These are phyloP conservation scores for Nyctibius bracteatus DNA, from an alignment of 2,113 vertebrate species.

Conservation along the genomic window DNA sequence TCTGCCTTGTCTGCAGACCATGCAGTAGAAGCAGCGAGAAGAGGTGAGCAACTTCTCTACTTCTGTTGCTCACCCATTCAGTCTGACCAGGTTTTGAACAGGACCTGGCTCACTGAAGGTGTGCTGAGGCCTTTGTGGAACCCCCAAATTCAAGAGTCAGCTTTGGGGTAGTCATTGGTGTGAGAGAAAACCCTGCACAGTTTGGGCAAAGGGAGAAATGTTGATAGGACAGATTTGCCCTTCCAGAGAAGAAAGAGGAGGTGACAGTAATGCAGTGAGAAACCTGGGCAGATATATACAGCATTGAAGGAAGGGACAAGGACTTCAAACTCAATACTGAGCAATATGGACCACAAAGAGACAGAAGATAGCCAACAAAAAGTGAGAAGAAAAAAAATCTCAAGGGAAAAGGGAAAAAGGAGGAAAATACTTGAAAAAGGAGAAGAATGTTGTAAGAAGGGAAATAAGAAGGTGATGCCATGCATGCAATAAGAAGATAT, in stretches of 20 bases:
- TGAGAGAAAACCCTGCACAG: not conserved
- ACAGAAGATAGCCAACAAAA: not conserved
- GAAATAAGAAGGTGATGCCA: not conserved
- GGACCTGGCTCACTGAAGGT: not conserved
- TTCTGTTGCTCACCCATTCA: not conserved
- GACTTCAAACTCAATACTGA: not conserved
- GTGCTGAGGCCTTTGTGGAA: not conserved
- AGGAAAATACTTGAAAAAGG: not conserved
- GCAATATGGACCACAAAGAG: not conserved
- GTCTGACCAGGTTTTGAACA: not conserved
- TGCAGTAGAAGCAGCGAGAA: not conserved
- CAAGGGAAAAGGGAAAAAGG: not conserved
- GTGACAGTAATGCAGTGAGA: not conserved
- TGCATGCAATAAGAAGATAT: accelerated
- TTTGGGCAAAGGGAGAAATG: not conserved
- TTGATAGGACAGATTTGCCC: not conserved
- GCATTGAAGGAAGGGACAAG: not conserved
- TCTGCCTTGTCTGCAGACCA: not conserved
- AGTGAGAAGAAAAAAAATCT: not conserved
- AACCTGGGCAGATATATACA: not conserved
- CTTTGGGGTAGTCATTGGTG: not conserved
- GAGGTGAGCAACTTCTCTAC: not conserved
- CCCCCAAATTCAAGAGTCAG: not conserved
- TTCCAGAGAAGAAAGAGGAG: not conserved
- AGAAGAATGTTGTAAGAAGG: not conserved